Conservation (phyloP, 1,140 invertebrate genomes). For the Philopotamus ludificatus region DNA sequence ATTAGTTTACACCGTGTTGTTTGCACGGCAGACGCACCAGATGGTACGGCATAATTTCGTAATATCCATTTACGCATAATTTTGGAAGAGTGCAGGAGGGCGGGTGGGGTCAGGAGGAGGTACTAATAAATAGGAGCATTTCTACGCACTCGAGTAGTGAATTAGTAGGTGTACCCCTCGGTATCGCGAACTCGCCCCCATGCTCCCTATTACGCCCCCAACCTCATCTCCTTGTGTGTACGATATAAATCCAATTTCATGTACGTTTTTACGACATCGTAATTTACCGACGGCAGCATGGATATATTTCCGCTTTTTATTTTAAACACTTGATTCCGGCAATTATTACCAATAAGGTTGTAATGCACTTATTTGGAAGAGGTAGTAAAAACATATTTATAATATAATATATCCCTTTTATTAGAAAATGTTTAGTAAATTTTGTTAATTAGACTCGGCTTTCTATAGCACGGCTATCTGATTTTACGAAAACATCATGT, state of each 20-base stretch:
- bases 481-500: too few species aligned
- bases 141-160: slow-evolving; percentile 21
- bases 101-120: not conserved
- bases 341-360: too few species aligned
- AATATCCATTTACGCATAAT: slow-evolving; percentile 43
- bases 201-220: too few species aligned
- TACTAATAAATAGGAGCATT: slow-evolving; percentile 40
- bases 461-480: too few species aligned
- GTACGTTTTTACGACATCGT: not conserved
- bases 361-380: too few species aligned
- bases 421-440: too few species aligned
- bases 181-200: not conserved
- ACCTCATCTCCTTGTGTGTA: not conserved
- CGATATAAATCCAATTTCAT: not conserved
- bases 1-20: slow-evolving; percentile 38
- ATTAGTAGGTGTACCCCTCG: slow-evolving; percentile 6
- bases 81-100: slow-evolving; percentile 17
- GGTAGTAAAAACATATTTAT: too few species aligned
- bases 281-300: too few species aligned
- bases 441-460: too few species aligned
- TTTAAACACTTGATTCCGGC: not conserved
- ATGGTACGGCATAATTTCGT: slow-evolving; percentile 40
- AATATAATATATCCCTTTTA: too few species aligned
- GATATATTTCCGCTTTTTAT: too few species aligned
- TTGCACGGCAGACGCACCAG: slow-evolving; percentile 27